Conservation (phyloP, 1,140 invertebrate genomes). For the Andrena cerasifolii region DNA sequence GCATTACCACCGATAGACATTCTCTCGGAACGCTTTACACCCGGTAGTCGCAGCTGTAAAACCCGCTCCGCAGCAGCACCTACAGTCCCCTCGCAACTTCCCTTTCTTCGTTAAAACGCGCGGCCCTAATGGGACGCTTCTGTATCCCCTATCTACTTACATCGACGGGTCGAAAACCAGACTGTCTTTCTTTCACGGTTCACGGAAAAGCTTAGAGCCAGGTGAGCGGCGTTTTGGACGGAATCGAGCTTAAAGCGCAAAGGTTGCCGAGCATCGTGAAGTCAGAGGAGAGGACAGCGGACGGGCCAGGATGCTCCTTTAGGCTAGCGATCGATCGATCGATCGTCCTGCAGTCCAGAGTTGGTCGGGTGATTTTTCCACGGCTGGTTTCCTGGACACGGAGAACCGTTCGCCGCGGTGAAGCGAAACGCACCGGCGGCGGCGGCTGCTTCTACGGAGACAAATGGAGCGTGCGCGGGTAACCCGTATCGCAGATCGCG, state of each 20-base stretch:
- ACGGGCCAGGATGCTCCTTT: conserved; percentile 34
- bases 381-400: conserved; percentile 23
- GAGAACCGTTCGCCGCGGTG: conserved; percentile 7
- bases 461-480: conserved; percentile 57
- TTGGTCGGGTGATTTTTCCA: conserved; percentile 31
- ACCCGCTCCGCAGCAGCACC: not conserved
- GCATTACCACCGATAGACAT: conserved; percentile 33
- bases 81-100: not conserved
- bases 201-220: too few species aligned
- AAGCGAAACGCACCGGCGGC: conserved; percentile 16
- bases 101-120: conserved; percentile 3
- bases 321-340: conserved; percentile 20
- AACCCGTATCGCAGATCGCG: conserved; percentile 53
- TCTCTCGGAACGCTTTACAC: conserved; percentile 45
- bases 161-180: not conserved
- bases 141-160: too few species aligned
- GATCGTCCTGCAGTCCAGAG: conserved; percentile 15
- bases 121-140: not conserved
- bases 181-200: too few species aligned
- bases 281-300: too few species aligned
- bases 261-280: too few species aligned
- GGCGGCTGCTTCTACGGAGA: conserved; percentile 59
- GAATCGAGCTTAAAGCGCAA: too few species aligned
- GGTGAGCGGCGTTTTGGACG: too few species aligned
- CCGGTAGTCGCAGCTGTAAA: conserved; percentile 22